Evolutionary conservation across 2,113 vertebrate species (phyloP).

Genomic region (Heteronetta atricapilla): DNA sequence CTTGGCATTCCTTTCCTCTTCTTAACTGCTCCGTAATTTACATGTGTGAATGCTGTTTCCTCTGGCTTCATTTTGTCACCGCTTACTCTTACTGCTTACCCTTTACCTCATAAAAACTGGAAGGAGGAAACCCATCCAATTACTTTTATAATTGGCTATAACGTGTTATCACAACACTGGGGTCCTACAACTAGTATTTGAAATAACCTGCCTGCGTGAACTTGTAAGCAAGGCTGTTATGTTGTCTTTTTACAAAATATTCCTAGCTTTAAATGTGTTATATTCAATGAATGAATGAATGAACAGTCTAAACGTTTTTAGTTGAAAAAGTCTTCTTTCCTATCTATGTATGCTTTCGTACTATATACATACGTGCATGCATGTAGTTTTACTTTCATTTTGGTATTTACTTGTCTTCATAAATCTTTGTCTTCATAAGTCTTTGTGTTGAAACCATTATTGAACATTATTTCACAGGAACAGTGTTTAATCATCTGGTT

Average conservation of each 20-base stretch:
- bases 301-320: not conserved
- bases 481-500: not conserved
- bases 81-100: not conserved
- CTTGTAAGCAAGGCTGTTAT: not conserved
- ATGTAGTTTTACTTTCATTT: not conserved
- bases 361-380: not conserved
- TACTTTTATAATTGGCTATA: not conserved
- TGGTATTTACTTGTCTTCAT: not conserved
- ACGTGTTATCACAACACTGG: fast-evolving
- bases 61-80: not conserved
- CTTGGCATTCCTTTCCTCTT: not conserved
- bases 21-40: not conserved
- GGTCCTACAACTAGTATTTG: not conserved
- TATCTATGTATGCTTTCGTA: not conserved
- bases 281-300: not conserved
- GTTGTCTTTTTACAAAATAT: not conserved
- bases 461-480: not conserved
- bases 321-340: not conserved
- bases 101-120: not conserved
- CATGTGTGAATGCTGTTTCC: not conserved
- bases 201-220: not conserved
- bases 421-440: not conserved
- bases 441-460: not conserved
- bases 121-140: slow-evolving; percentile 2
- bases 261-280: not conserved